A percentile compares a stretch with the other conserved stretches of the same genome.
phyloP scores from a whole-genome alignment of 1,140 invertebrate species.

The Drosophila guanche region DNA sequence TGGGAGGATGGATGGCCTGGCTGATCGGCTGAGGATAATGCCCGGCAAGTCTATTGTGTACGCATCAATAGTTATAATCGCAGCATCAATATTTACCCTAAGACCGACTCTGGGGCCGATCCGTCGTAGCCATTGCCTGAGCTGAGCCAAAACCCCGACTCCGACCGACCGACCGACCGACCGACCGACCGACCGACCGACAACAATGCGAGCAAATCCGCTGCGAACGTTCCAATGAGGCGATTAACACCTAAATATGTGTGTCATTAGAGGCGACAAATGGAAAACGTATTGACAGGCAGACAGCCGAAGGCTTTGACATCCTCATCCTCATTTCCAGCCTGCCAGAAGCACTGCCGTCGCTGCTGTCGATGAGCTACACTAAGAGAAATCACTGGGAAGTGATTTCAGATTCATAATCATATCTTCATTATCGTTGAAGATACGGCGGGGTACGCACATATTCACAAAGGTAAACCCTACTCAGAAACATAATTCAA shows the following conservation, averaged over 20 bases:
- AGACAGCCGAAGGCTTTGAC: slow-evolving; percentile 56
- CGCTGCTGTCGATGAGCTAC: slow-evolving; percentile 13
- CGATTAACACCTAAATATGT: slow-evolving; percentile 81
- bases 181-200: slow-evolving; percentile 25
- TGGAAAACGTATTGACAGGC: slow-evolving; percentile 74
- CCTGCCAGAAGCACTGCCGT: slow-evolving; percentile 16
- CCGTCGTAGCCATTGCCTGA: slow-evolving; percentile 4
- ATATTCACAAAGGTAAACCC: no score
- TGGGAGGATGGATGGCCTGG: background rate
- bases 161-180: slow-evolving; percentile 25
- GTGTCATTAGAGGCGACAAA: slow-evolving; percentile 79
- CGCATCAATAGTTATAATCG: slow-evolving; percentile 74
- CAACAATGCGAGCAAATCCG: slow-evolving; percentile 70
- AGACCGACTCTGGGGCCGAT: slow-evolving; percentile 17
- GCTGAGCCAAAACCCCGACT: slow-evolving; percentile 25
- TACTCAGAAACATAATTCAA: background rate
- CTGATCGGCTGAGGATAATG: slow-evolving; percentile 66
- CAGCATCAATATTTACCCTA: slow-evolving; percentile 76
- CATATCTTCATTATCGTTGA: no score
- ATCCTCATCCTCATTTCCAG: slow-evolving; percentile 33
- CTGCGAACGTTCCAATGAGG: slow-evolving; percentile 70
- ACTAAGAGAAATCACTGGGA: slow-evolving; percentile 1
- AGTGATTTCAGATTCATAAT: no score
- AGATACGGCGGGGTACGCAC: no score
- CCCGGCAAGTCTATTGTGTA: slow-evolving; percentile 67